A percentile compares a stretch with the other conserved stretches of the same genome.
Conservation (phyloP, 1,140 invertebrate species). For the Orchesella cincta region DNA sequence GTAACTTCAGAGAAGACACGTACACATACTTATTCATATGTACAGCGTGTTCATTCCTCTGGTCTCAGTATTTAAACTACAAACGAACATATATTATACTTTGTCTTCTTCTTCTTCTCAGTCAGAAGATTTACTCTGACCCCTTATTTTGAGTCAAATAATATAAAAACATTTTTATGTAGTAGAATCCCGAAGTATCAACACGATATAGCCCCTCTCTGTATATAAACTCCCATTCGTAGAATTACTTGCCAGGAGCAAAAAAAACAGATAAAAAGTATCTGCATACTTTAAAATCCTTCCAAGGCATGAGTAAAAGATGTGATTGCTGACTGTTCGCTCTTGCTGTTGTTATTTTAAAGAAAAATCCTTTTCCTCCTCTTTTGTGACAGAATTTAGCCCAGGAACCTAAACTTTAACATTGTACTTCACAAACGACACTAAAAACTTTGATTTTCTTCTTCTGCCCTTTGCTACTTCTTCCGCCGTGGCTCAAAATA, state of each 20-base stretch:
- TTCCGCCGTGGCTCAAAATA: no score
- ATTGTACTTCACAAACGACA: neutral
- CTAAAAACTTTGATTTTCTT: constrained; percentile 12
- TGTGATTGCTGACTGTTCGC: constrained; percentile 10
- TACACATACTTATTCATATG: constrained; percentile 13
- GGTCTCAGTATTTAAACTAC: constrained; percentile 11
- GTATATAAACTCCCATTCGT: neutral
- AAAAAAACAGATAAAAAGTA: constrained; percentile 26
- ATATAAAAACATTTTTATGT: neutral
- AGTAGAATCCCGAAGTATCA: neutral
- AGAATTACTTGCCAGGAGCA: constrained; percentile 13
- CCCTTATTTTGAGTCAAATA: neutral
- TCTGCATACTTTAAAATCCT: constrained; percentile 21
- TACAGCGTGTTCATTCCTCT: constrained; percentile 5
- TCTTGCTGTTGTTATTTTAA: constrained; percentile 4
- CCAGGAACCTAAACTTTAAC: neutral
- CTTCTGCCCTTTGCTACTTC: neutral
- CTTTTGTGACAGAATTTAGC: neutral
- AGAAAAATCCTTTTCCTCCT: neutral
- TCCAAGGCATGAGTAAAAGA: constrained; percentile 16
- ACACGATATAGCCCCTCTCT: neutral
- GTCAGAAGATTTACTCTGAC: neutral
- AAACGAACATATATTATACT: constrained; percentile 14
- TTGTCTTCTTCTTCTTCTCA: neutral
- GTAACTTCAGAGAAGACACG: constrained; percentile 4